These are phyloP conservation scores for Siderastrea siderea DNA, from an alignment of 92 coral and sea anemone genomes.

Conservation along the genomic window DNA sequence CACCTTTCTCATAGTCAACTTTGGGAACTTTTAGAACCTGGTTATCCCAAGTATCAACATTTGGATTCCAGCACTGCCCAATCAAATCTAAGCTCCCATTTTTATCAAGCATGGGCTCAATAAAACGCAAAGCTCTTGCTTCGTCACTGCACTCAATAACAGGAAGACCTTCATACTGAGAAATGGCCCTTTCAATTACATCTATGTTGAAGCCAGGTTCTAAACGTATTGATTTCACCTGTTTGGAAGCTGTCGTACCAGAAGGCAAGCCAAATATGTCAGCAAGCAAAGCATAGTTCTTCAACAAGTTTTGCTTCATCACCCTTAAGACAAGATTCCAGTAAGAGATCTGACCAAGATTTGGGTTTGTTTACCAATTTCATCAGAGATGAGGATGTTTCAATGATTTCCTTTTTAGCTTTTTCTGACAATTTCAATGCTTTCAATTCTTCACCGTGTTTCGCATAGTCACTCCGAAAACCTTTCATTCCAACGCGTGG, in stretches of 20 bases:
- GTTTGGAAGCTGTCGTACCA: slow-evolving; percentile 6
- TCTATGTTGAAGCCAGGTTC: slow-evolving; percentile 17
- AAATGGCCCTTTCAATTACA: slow-evolving; percentile 20
- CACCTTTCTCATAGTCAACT: slow-evolving; percentile 17
- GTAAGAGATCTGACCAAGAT: slow-evolving; percentile 15
- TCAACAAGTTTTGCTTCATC: slow-evolving; percentile 28
- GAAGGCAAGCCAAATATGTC: slow-evolving; percentile 35
- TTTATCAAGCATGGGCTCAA: slow-evolving; percentile 16
- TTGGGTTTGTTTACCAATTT: slow-evolving; percentile 19
- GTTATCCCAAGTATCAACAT: slow-evolving; percentile 29
- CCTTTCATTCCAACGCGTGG: slow-evolving; percentile 33
- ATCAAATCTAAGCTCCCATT: slow-evolving; percentile 32
- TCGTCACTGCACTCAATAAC: slow-evolving; percentile 20
- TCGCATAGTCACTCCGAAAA: slow-evolving; percentile 34
- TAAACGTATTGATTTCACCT: not conserved
- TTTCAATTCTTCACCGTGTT: slow-evolving; percentile 27
- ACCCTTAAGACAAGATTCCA: slow-evolving; percentile 23
- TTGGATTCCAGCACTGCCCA: slow-evolving; percentile 24
- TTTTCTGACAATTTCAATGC: slow-evolving; percentile 10
- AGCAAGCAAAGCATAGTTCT: slow-evolving; percentile 28
- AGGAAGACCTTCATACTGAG: slow-evolving; percentile 12
- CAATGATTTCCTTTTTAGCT: slow-evolving; percentile 7
- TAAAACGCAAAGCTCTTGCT: slow-evolving; percentile 38
- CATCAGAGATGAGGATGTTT: not conserved
- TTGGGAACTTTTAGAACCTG: slow-evolving; percentile 18